Conservation (phyloP, 2,888 invertebrate genomes). For the Zelleria hepariella region DNA sequence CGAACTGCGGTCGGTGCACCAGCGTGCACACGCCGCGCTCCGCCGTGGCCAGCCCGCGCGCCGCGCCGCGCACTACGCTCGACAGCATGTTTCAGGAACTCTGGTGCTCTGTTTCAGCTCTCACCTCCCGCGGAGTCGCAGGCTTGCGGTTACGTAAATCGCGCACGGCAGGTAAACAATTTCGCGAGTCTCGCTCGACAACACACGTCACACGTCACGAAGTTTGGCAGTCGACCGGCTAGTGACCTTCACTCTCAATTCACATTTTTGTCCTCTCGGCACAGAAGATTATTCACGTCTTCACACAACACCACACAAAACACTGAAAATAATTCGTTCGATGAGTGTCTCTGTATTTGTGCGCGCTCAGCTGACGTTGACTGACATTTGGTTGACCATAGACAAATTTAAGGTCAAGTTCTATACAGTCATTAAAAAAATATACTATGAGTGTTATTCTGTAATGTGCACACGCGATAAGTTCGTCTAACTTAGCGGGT, state of each 20-base stretch:
- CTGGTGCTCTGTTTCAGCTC: neutral
- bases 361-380: no score
- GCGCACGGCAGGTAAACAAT: slow-evolving; percentile 17
- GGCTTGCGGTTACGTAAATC: slow-evolving; percentile 27
- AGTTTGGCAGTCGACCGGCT: slow-evolving; percentile 19
- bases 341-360: no score
- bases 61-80: slow-evolving; percentile 66
- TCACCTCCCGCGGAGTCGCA: neutral
- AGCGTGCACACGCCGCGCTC: slow-evolving; percentile 73
- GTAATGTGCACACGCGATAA: no score
- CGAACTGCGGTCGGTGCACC: slow-evolving; percentile 75
- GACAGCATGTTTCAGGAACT: neutral
- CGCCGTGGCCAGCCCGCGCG: slow-evolving; percentile 13
- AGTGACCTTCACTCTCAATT: slow-evolving; percentile 42
- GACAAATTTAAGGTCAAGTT: no score
- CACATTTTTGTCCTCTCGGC: slow-evolving; percentile 54
- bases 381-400: no score
- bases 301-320: neutral
- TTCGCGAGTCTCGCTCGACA: neutral
- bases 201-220: neutral
- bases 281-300: slow-evolving; percentile 7
- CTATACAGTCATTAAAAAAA: no score
- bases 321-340: neutral
- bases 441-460: no score
- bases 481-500: no score